These are phyloP conservation scores for Dione juno DNA, from an alignment of 2,888 invertebrate species.

Conservation along the genomic window DNA sequence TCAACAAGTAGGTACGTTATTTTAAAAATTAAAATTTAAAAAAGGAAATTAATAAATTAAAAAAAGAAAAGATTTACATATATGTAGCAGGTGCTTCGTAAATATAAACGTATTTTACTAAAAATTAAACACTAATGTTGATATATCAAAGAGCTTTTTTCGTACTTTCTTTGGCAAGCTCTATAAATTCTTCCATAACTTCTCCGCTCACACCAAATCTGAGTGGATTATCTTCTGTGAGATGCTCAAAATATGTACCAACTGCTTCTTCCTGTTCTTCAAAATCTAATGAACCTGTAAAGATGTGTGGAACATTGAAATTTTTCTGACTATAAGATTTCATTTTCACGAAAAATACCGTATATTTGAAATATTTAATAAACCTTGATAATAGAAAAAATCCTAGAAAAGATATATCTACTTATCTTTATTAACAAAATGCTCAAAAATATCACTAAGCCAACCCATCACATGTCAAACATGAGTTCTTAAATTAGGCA, in stretches of 20 bases:
- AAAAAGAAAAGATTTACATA: too few species aligned
- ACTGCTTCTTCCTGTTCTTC: conserved; percentile 74
- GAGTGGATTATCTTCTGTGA: conserved; percentile 73
- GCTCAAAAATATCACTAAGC: neutral
- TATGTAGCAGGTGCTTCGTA: neutral
- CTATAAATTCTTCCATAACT: conserved; percentile 73
- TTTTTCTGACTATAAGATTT: too few species aligned
- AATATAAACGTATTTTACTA: neutral
- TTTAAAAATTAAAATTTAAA: too few species aligned
- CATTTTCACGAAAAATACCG: too few species aligned
- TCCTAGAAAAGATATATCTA: neutral
- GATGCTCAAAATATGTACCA: conserved; percentile 66
- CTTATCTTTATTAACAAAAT: neutral
- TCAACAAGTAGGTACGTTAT: neutral
- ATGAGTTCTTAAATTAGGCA: neutral
- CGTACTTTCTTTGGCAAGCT: conserved; percentile 64
- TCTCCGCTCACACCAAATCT: conserved; percentile 72
- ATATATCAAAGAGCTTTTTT: conserved; percentile 53
- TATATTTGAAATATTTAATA: too few species aligned
- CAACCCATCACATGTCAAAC: neutral
- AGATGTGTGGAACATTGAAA: too few species aligned
- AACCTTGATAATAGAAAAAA: too few species aligned
- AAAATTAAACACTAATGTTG: neutral
- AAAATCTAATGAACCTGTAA: conserved; percentile 69
- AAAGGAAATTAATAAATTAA: too few species aligned